Evolutionary conservation across 2,888 invertebrate genomes (phyloP), one percentile per base, ranked within the genome.

Genomic region (Lasioglossum morio): DNA sequence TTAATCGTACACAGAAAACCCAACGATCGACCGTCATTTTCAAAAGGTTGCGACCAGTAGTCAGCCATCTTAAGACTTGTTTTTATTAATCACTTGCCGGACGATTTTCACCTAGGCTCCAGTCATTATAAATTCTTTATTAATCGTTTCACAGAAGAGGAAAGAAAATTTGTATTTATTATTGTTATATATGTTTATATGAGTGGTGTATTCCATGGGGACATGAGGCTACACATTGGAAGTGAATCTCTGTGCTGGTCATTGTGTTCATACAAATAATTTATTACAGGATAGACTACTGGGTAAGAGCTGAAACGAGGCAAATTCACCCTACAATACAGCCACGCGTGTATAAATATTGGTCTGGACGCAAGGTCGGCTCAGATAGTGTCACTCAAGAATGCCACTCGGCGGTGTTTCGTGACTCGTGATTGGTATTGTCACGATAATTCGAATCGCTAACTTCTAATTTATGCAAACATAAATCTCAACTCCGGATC

Each of bases 391-490:
- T 72, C n/a, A 4, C 30, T 30, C 30, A 48, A 48, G 34, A 30
- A 73, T 48, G 34, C 16, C 34, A 37, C 16, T 37, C 63, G n/a
- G 46, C 60, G 23, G 16, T 63, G 60, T 23, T 63, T 37, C 48
- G 37, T 72, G 53, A 63, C 75, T 80, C 27, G 43, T 14, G 60
- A 72, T 53, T 37, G 70, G 30, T 60, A 46, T 46, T 30, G 34
- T 30, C 72, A 27, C 57, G 43, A 48, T 76, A 57, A 72, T 82
- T 53, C 43, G 23, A 72, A 79, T 76, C 53, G 69, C 79, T 14
- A 46, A 77, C 63, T 37, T 60, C 74, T 72, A 86, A 86, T 86
- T 82, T 79, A 86, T 82, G 77, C 79, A 70, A 82, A 77, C 86
- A 77, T 79, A 77, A 86, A 82, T 86, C 66, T 57, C 46, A 34